Conservation (phyloP, 2,113 vertebrate species). For the Poecilia latipinna region DNA sequence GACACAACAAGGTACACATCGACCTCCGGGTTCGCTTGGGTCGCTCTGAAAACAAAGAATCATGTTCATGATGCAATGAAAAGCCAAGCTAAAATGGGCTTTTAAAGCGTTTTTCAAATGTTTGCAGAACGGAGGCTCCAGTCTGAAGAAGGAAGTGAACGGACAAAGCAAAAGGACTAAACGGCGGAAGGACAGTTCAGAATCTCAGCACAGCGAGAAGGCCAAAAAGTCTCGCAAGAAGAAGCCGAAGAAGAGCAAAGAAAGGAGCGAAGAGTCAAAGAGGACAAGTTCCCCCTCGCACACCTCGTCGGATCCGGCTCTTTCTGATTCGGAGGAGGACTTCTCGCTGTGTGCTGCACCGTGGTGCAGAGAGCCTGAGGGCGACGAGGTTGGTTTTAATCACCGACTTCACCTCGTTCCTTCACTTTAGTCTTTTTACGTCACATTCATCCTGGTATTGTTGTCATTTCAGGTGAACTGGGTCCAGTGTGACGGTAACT, state of each 20-base stretch:
- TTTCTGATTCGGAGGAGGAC: conserved; percentile 93
- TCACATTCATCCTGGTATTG: not conserved
- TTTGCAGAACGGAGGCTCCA: conserved; percentile 79
- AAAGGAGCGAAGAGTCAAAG: conserved; percentile 76
- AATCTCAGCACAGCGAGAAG: conserved; percentile 81
- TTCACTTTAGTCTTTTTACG: not conserved
- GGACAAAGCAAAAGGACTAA: conserved; percentile 86
- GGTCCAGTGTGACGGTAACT: conserved; percentile 98
- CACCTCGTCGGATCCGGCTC: conserved; percentile 82
- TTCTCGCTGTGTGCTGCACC: conserved; percentile 93
- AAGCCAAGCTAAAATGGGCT: not conserved
- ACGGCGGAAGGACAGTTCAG: conserved; percentile 84
- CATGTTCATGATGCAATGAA: too few relatives aligned
- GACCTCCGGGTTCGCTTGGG: not conserved
- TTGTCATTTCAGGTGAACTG: conserved; percentile 88
- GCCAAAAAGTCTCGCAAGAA: conserved; percentile 88
- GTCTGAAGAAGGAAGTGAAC: conserved; percentile 81
- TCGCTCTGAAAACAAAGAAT: not conserved
- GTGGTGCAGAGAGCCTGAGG: conserved; percentile 94
- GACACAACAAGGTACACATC: conserved; percentile 56
- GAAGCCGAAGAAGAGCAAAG: conserved; percentile 85
- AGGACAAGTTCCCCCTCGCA: conserved; percentile 71
- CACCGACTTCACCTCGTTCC: not conserved
- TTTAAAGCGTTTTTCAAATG: not conserved
- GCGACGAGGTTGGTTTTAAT: conserved; percentile 88